Percentiles rank a stretch among this genome's conserved stretches.
Evolutionary conservation across 2,797 vertebrate species (phyloP).

Genomic region (Allochrocebus solatus): DNA sequence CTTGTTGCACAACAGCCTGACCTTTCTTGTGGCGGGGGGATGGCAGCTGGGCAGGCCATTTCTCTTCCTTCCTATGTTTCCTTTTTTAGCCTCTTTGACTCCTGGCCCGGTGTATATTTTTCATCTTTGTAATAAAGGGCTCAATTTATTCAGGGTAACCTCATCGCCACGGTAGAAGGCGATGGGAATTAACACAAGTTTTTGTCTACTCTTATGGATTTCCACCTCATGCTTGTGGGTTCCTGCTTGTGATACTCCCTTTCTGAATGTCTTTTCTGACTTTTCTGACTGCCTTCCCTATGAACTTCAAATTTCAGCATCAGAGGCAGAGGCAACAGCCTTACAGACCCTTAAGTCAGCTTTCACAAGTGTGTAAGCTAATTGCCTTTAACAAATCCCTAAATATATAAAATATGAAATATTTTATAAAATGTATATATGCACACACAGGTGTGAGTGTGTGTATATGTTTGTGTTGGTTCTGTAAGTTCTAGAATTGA

Average conservation of each 20-base stretch:
- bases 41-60: background rate
- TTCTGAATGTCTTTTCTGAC: background rate
- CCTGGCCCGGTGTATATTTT: background rate
- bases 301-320: background rate
- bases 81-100: background rate
- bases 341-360: background rate
- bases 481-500: background rate
- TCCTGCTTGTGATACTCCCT: background rate
- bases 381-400: background rate
- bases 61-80: background rate
- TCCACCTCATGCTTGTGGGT: background rate
- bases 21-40: background rate
- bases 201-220: background rate
- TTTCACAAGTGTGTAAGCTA: background rate
- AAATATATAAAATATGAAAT: background rate
- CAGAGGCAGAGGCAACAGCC: background rate
- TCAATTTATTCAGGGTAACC: background rate
- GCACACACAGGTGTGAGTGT: background rate
- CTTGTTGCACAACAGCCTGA: accelerated
- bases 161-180: background rate
- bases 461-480: background rate
- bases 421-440: background rate
- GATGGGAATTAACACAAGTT: background rate
- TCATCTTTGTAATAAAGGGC: background rate
- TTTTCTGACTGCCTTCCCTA: background rate